A percentile compares a stretch with the other conserved stretches of the same genome.
These are phyloP conservation scores for Polyploca ridens DNA, from an alignment of 2,888 invertebrate genomes.

Conservation along the genomic window DNA sequence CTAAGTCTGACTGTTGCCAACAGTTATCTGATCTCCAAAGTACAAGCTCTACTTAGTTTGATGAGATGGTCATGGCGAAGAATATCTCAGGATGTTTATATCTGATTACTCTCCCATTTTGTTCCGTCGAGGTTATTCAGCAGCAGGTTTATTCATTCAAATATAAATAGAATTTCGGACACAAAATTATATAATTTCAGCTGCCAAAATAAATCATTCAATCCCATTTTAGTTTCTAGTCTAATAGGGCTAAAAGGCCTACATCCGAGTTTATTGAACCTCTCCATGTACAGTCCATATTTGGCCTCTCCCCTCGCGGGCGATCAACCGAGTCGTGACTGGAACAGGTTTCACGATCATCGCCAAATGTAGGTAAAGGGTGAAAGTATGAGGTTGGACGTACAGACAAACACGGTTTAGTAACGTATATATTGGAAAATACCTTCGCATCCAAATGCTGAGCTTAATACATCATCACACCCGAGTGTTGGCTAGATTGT, in stretches of 20 bases:
- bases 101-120: too few species aligned
- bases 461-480: background rate
- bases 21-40: too few species aligned
- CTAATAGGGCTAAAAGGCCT: background rate
- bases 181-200: background rate
- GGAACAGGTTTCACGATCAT: constrained; percentile 7
- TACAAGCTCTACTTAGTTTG: too few species aligned
- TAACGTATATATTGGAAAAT: background rate
- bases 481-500: too few species aligned
- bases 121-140: too few species aligned
- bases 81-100: too few species aligned
- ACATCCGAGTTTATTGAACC: background rate
- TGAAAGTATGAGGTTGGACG: constrained; percentile 33
- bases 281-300: background rate
- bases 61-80: too few species aligned
- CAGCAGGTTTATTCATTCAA: too few species aligned
- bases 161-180: too few species aligned
- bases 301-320: background rate
- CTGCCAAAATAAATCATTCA: background rate
- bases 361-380: constrained; percentile 35
- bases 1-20: too few species aligned
- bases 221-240: background rate
- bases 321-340: background rate
- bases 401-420: background rate
- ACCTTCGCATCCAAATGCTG: background rate